Percentiles rank a stretch among this genome's conserved stretches.
Conservation (phyloP, 2,888 invertebrate genomes). For the Cryptocephalus primarius region DNA sequence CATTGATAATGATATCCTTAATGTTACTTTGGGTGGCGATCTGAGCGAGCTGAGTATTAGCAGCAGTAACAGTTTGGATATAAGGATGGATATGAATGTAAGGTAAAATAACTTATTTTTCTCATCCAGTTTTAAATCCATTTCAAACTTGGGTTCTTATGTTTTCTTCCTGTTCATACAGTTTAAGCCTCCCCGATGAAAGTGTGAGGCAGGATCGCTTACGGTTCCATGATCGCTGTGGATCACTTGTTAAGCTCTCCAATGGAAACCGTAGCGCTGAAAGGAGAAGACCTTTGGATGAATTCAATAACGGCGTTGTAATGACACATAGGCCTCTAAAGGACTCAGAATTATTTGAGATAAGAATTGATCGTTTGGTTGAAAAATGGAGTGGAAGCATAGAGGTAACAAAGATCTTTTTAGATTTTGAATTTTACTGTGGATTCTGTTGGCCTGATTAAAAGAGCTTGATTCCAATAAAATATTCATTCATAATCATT, state of each 20-base stretch:
- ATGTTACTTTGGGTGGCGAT: conserved; percentile 36
- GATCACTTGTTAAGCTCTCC: conserved; percentile 75
- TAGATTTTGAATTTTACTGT: too few relatives aligned
- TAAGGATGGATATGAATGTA: conserved; percentile 38
- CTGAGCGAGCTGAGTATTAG: conserved; percentile 36
- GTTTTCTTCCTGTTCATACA: conserved; percentile 10
- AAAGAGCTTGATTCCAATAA: too few relatives aligned
- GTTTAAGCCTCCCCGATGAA: conserved; percentile 33
- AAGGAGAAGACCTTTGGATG: conserved; percentile 76
- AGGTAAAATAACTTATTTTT: conserved; percentile 18
- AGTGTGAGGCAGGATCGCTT: conserved; percentile 47
- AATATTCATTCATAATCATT: too few relatives aligned
- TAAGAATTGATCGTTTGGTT: conserved; percentile 83
- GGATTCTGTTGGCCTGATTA: too few relatives aligned
- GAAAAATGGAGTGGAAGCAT: conserved; percentile 94
- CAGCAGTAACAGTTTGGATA: conserved; percentile 37
- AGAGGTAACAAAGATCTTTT: conserved; percentile 42
- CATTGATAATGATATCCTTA: conserved; percentile 36
- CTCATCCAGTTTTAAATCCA: too few relatives aligned
- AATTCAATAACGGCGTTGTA: conserved; percentile 93
- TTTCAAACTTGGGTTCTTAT: too few relatives aligned
- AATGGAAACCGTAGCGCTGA: conserved; percentile 77
- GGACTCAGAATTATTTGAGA: conserved; percentile 89
- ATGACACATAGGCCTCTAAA: conserved; percentile 83
- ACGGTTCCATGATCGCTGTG: conserved; percentile 80